Conservation (phyloP, 2,888 invertebrate genomes). For the Troides oblongomaculatus region DNA sequence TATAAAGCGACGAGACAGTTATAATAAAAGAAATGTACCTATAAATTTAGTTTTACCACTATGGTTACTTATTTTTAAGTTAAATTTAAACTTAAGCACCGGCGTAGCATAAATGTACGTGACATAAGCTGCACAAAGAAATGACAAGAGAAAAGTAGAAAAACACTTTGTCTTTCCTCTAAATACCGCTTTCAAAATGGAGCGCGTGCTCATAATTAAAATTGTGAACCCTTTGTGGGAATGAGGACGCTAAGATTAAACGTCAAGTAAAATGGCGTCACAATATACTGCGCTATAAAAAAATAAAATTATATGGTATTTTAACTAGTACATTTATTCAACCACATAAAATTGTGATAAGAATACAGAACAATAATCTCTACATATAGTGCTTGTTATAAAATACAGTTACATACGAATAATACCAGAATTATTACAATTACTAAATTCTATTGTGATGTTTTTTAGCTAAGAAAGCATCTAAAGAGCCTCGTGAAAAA, state of each 20-base stretch:
- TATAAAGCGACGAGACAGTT: too few relatives aligned
- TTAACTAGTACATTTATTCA: conserved; percentile 6
- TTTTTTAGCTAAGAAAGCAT: conserved; percentile 12
- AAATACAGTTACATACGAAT: too few relatives aligned
- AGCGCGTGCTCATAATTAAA: conserved; percentile 26
- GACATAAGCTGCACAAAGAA: not conserved
- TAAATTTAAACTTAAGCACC: too few relatives aligned
- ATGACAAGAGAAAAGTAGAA: conserved; percentile 12
- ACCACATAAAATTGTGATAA: too few relatives aligned
- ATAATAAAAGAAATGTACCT: too few relatives aligned
- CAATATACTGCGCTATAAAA: conserved; percentile 4
- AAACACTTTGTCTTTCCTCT: conserved; percentile 21
- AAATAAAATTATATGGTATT: conserved; percentile 9
- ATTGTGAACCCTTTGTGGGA: conserved; percentile 26
- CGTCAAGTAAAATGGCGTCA: conserved; percentile 23
- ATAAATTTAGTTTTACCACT: too few relatives aligned
- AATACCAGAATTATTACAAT: too few relatives aligned
- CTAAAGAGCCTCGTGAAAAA: not conserved
- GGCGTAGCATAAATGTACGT: not conserved
- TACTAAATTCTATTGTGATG: too few relatives aligned
- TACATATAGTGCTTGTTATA: too few relatives aligned
- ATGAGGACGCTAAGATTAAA: conserved; percentile 27
- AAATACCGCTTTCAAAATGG: conserved; percentile 22
- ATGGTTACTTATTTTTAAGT: too few relatives aligned
- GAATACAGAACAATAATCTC: too few relatives aligned